Base-by-base conservation (phyloP, 2,888 invertebrate species). In the Campopleginae sp. region DNA sequence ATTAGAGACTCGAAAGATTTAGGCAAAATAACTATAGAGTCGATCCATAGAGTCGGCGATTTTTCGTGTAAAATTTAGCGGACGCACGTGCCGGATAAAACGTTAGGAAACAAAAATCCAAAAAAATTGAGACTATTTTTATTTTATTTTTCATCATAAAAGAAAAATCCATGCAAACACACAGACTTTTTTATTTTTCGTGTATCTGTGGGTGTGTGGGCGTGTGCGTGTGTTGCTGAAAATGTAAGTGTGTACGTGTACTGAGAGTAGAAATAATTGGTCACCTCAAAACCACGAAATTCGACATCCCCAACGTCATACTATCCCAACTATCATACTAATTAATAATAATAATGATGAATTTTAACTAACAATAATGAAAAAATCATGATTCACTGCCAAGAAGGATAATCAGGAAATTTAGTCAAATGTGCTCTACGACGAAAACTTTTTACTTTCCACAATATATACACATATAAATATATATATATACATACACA, bases 381-480 rank as follows among this genome's bases (percentile, higher is more conserved):
- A 58, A 27, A 51, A 42, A 65, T 61, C 17, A 71, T 76, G 72
- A 81, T 78, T 84, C 77, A 84, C 81, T 81, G 84, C 81, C 84
- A 84, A 84, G 42, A 81, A 84, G 61, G 84, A 80, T 84, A 81
- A 84, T 84, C 81, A 84, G 80, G 71, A 72, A 84, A 74, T 63
- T 54, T 61, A 48, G 48, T 63, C 31, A 65, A 63, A 72, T 71
- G 76, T 58, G 76, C 65, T 71, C 58, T 58, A 77, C 70, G 61
- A 76, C 44, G 23, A 76, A 63, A 72, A 72, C 33, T 44, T 68
- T 70, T 81, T 76, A 81, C 46, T 81, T 76, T 71, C 27, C 38
- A 76, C 84, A 80, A 74, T 74, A 66, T 72, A 42, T 48, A 68
- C 38, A 51, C 7, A 27, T 27, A 58, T 27, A 58, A 23, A 54